Evolutionary conservation across 64 coral and sea anemone genomes (phyloP).

Genomic region (Orbicella faveolata): DNA sequence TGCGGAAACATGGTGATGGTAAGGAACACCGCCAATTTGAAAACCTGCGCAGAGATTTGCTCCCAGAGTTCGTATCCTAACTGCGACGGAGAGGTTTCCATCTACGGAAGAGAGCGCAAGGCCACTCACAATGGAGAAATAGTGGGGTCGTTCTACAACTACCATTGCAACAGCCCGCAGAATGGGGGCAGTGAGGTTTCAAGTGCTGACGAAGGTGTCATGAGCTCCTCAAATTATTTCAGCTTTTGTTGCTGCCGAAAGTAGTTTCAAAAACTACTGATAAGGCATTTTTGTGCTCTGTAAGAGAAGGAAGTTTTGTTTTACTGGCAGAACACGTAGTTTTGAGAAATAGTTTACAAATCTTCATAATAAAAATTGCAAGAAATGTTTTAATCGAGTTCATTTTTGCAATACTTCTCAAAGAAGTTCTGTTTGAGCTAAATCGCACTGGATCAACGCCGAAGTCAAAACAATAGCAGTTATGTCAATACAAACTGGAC

Average conservation of each 20-base stretch:
- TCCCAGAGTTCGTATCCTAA: constrained; percentile 14
- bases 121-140: constrained; percentile 23
- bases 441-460: too few species aligned
- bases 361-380: neutral
- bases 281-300: too few species aligned
- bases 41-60: constrained; percentile 36
- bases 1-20: constrained; percentile 46
- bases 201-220: neutral
- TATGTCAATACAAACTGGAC: too few species aligned
- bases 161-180: neutral
- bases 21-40: constrained; percentile 30
- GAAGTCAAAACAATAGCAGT: too few species aligned
- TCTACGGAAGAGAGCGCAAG: constrained; percentile 41
- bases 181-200: constrained; percentile 57
- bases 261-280: neutral
- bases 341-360: too few species aligned
- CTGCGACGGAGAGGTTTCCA: constrained; percentile 56
- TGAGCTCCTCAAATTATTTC: neutral
- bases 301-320: too few species aligned
- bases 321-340: too few species aligned
- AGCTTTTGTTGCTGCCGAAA: constrained; percentile 64
- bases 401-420: neutral
- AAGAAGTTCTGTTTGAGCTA: too few species aligned
- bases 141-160: constrained; percentile 55
- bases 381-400: constrained; percentile 20